Evolutionary conservation across 2,113 vertebrate species (phyloP), one percentile per base, ranked within the genome.

Genomic region (Petaurus breviceps): DNA sequence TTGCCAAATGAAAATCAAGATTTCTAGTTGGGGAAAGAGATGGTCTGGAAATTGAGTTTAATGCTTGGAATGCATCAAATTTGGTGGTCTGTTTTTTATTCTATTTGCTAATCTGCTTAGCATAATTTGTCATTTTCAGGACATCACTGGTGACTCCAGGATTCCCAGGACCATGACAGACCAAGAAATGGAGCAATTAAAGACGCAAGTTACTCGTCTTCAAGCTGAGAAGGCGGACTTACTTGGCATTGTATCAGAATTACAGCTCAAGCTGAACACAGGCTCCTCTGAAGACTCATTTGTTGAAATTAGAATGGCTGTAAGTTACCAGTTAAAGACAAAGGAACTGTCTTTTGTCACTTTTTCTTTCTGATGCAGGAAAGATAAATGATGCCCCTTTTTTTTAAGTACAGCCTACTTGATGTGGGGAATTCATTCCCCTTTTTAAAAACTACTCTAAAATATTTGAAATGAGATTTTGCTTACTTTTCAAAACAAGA

Each of bases 171-270:
- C 97, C 50, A 97, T 97, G 37, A 94, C 0, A 4, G 97, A 52
- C 0, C 95, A 98, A 49, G 99, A 98, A 92, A 22, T 98, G 14
- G 98, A 99, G 24, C 98, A 98, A 90, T 98, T 99, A 93, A 99
- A 98, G 84, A 98, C 97, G 16, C 99, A 99, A 97, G 96, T 99
- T 77, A 93, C 94, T 25, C 99, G 99, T 16, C 99, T 99, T 49
- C 99, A 99, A 98, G 99, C 99, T 0, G 99, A 99, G 98, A 99
- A 99, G 98, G 99, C 99, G 24, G 99, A 99, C 98, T 98, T 99
- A 91, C 98, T 99, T 4, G 99, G 99, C 93, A 98, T 99, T 90
- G 99, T 99, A 97, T 99, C 99, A 0, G 99, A 99, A 94, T 98
- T 99, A 46, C 99, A 99, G 97, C 97, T 99, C 94, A 99, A 99